Base-by-base conservation (phyloP, 2,888 invertebrate species). In the Drosophila parthenogenetica region DNA sequence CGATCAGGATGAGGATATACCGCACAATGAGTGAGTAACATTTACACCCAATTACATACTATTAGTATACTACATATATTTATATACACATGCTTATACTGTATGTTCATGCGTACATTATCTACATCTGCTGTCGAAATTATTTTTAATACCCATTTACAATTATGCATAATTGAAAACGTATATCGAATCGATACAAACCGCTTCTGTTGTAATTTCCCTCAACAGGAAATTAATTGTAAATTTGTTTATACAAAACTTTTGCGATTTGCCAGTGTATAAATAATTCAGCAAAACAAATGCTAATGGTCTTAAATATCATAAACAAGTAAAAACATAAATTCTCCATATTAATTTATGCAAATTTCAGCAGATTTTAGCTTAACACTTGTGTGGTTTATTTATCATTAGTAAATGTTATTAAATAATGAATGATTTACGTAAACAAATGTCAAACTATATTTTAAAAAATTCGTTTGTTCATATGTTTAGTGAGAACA, bases 1-100 rank as follows among this genome's bases (percentile, higher is more conserved):
- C 48, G 96, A 96, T 93, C 96, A 97, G 93, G 96, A 96, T 90
- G 97, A 97, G 94, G 97, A 97, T 92, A 97, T 97, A 91, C 97
- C 97, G 69, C 97, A 97, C 93, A 96, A 96, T 93, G 97, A 97
- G 97, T 97, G 94, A 96, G 97, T 94, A 42, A 17, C 39, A 58
- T 10, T 55, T 35, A 43, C 43, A 53, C 13, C 13, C 19, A 49
- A 49, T 35, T 49, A 48, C 22, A 39, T 22, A 25, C 37, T 11
- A 17, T 22, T 29, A 4, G 17, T 17, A 35, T 17, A 13, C 17
- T 13, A 40, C 48, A 50, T 35, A 16, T 42, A n/a, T 5, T 5
- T 1, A 17, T 43, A 14, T 5, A 5, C 1, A 7, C 8, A 7
- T 25, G 11, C 5, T 29, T 53, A 45, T 7, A n/a, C n/a, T 13